These are phyloP conservation scores for Procambarus clarkii DNA, from an alignment of 1,140 invertebrate species.

Conservation along the genomic window DNA sequence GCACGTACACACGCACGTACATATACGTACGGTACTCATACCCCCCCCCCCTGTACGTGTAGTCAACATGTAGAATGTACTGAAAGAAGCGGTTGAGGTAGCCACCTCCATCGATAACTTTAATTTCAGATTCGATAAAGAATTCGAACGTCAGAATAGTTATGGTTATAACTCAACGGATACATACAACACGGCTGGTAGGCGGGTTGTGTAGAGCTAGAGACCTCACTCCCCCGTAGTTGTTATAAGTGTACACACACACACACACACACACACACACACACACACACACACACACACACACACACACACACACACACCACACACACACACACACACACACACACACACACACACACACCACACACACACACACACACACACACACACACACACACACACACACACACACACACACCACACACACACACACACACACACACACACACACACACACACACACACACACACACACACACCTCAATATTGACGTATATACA, in stretches of 20 bases:
- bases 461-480: conserved; percentile 6
- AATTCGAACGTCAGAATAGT: too few relatives aligned
- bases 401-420: neutral
- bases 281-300: neutral
- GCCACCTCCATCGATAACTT: too few relatives aligned
- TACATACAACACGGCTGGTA: too few relatives aligned
- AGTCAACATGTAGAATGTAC: too few relatives aligned
- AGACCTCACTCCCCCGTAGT: too few relatives aligned
- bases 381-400: conserved; percentile 13
- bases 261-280: neutral
- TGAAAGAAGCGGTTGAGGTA: too few relatives aligned
- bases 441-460: conserved; percentile 11
- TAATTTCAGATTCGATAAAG: too few relatives aligned
- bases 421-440: conserved; percentile 20
- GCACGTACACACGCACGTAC: neutral
- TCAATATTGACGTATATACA: neutral
- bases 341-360: neutral
- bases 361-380: neutral
- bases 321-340: neutral
- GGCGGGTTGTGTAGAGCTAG: too few relatives aligned
- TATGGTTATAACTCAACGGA: too few relatives aligned
- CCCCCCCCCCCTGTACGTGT: too few relatives aligned
- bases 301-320: too few relatives aligned
- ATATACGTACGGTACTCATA: too few relatives aligned
- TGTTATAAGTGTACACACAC: neutral